Percentiles rank a stretch among this genome's conserved stretches.
Conservation (phyloP, 2,888 invertebrate genomes). For the Hyppa rectilinea region DNA sequence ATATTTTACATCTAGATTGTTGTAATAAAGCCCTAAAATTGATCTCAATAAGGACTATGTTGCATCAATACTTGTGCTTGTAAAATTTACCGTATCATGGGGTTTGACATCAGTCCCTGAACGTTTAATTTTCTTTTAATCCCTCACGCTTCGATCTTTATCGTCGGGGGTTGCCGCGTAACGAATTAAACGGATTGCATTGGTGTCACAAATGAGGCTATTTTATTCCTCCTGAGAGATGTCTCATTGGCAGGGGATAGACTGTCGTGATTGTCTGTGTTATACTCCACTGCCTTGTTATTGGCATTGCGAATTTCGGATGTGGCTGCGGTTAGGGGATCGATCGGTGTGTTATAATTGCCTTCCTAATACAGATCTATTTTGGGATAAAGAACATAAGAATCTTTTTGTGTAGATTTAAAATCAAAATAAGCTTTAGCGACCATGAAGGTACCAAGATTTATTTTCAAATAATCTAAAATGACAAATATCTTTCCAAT, state of each 20-base stretch:
- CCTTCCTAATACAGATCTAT: slow-evolving; percentile 5
- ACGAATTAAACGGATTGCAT: slow-evolving; percentile 90
- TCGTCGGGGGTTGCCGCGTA: slow-evolving; percentile 86
- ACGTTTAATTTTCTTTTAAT: slow-evolving; percentile 91
- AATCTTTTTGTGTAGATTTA: background rate
- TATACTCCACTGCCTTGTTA: slow-evolving; percentile 74
- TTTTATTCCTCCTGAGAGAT: slow-evolving; percentile 86
- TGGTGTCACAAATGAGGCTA: slow-evolving; percentile 89
- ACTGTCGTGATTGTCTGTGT: slow-evolving; percentile 78
- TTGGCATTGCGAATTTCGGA: slow-evolving; percentile 68
- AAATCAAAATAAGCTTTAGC: background rate
- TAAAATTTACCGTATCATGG: slow-evolving; percentile 74
- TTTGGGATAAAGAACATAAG: background rate
- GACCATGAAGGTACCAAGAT: background rate
- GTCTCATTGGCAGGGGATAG: slow-evolving; percentile 76
- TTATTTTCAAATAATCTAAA: background rate
- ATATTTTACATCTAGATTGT: slow-evolving; percentile 13
- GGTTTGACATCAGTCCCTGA: slow-evolving; percentile 84
- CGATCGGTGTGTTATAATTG: slow-evolving; percentile 51
- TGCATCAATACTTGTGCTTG: slow-evolving; percentile 25
- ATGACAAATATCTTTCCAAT: background rate
- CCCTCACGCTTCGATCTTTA: slow-evolving; percentile 87
- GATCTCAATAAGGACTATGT: slow-evolving; percentile 54
- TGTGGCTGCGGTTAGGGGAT: slow-evolving; percentile 46
- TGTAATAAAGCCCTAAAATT: slow-evolving; percentile 64